Conservation (phyloP, 2,888 invertebrate species). For the Glaucopsyche alexis region DNA sequence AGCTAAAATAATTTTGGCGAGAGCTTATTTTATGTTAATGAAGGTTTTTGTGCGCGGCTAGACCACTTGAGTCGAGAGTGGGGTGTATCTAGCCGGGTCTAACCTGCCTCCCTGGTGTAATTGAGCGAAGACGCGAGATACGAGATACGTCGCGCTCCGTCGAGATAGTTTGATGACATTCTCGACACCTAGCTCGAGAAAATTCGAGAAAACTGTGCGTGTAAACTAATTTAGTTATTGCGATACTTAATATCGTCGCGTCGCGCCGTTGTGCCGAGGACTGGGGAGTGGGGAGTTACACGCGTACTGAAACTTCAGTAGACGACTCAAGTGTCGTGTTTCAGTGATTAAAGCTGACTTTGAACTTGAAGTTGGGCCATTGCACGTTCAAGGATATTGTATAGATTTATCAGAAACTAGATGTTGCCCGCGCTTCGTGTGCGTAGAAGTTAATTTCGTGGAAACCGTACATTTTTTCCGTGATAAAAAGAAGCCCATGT, state of each 20-base stretch:
- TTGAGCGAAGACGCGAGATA: background rate
- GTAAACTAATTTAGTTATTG: too few relatives aligned
- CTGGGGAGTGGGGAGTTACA: too few relatives aligned
- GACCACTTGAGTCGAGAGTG: slow-evolving; percentile 54
- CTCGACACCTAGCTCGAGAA: too few relatives aligned
- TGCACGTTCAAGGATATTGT: background rate
- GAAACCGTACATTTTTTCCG: too few relatives aligned
- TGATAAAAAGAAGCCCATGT: too few relatives aligned
- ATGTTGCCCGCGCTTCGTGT: too few relatives aligned
- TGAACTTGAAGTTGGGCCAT: background rate
- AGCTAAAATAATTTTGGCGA: slow-evolving; percentile 11
- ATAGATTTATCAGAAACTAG: background rate
- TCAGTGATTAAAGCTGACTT: background rate
- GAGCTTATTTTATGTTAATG: slow-evolving; percentile 19
- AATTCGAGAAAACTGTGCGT: too few relatives aligned
- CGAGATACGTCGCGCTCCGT: background rate
- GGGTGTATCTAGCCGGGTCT: slow-evolving; percentile 45
- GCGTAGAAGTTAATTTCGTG: too few relatives aligned
- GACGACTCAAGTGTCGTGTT: background rate
- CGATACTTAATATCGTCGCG: too few relatives aligned
- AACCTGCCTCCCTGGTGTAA: background rate
- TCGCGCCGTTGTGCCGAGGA: too few relatives aligned
- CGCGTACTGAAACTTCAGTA: too few relatives aligned
- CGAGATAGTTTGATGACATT: background rate
- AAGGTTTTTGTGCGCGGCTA: slow-evolving; percentile 38